A percentile compares a stretch with the other conserved stretches of the same genome.
phyloP scores from a whole-genome alignment of 92 coral and sea anemone genomes.

The Pocillopora grandis region DNA sequence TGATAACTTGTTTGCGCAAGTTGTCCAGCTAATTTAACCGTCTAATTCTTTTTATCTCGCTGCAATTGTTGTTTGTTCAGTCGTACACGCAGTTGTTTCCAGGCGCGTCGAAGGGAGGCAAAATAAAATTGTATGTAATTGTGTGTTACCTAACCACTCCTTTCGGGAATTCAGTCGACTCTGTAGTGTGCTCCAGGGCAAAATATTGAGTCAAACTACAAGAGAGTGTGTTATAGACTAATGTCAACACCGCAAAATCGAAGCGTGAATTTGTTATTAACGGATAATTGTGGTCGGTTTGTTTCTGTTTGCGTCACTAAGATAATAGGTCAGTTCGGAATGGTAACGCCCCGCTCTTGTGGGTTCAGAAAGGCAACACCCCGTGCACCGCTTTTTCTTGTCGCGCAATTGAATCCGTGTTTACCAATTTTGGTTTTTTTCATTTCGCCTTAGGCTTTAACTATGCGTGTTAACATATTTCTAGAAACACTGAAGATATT shows the following conservation, averaged over 20 bases:
- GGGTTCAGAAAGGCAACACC: not conserved
- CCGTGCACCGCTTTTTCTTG: not conserved
- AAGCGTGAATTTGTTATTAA: not conserved
- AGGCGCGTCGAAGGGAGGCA: not conserved
- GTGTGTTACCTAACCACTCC: not conserved
- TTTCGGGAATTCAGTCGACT: not conserved
- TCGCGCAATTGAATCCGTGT: not conserved
- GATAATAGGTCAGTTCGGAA: not conserved
- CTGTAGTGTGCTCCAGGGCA: slow-evolving; percentile 3
- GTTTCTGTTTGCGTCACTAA: slow-evolving; percentile 1
- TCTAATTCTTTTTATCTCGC: not conserved
- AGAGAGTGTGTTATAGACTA: not conserved
- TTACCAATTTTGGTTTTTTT: not conserved
- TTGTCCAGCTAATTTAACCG: not conserved
- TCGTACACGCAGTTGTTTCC: slow-evolving; percentile 10
- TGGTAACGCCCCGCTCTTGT: slow-evolving; percentile 9
- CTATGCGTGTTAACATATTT: too few relatives aligned
- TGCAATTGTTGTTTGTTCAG: slow-evolving; percentile 32
- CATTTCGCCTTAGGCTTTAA: too few relatives aligned
- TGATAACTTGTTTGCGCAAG: slow-evolving; percentile 28
- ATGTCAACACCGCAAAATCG: not conserved
- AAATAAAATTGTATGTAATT: slow-evolving; percentile 2
- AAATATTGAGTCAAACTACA: slow-evolving; percentile 16
- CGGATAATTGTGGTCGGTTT: not conserved
- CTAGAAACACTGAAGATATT: too few relatives aligned